A percentile compares a stretch with the other conserved stretches of the same genome.
These are phyloP conservation scores for Amblyraja radiata DNA, from an alignment of 2,797 vertebrate species.

Conservation along the genomic window DNA sequence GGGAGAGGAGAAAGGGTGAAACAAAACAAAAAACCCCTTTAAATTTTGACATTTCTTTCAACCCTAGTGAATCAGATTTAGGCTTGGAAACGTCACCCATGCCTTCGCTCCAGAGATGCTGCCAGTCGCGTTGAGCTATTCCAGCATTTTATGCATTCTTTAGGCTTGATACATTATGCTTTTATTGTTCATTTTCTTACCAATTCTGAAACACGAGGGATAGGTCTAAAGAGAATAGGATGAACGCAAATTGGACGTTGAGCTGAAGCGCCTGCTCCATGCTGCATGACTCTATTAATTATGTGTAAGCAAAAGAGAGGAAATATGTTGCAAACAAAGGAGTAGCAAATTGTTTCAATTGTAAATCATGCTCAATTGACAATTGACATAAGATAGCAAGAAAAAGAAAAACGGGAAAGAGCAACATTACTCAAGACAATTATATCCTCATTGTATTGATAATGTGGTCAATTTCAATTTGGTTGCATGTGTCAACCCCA, in stretches of 20 bases:
- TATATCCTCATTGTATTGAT: too few species aligned
- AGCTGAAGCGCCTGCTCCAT: too few species aligned
- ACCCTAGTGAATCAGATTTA: background rate
- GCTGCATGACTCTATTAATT: too few species aligned
- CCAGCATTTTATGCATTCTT: too few species aligned
- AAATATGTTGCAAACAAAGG: background rate
- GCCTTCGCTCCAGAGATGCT: too few species aligned
- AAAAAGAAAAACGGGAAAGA: background rate
- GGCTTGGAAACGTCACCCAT: background rate
- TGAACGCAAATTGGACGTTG: too few species aligned
- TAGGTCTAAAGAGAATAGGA: too few species aligned
- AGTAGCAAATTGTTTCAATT: background rate
- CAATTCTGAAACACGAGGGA: background rate
- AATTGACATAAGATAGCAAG: background rate
- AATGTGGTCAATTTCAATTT: background rate
- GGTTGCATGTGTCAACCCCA: background rate
- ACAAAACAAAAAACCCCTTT: background rate
- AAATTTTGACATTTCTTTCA: background rate
- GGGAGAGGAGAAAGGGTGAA: background rate
- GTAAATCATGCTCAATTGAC: background rate
- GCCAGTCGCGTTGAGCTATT: too few species aligned
- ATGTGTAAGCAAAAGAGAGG: too few species aligned
- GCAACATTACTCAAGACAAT: background rate
- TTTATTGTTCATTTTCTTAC: background rate
- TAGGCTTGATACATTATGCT: background rate